phyloP scores from a whole-genome alignment of 2,113 vertebrate species.

The Apodemus sylvaticus region DNA sequence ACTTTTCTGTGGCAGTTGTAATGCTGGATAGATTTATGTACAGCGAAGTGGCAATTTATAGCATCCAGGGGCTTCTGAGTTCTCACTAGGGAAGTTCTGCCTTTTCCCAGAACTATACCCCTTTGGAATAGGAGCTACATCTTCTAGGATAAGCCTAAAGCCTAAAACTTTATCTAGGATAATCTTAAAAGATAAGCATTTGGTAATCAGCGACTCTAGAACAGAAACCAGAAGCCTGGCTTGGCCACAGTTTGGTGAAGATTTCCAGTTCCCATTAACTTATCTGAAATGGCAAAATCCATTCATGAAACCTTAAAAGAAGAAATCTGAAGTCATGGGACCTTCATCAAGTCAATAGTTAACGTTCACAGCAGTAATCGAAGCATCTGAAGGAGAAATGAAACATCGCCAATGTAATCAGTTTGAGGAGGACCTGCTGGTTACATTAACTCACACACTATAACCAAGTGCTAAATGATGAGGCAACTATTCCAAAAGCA shows the following conservation, averaged over 20 bases:
- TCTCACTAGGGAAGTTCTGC: not conserved
- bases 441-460: not conserved
- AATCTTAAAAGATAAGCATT: not conserved
- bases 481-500: not conserved
- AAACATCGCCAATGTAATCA: not conserved
- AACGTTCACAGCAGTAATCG: not conserved
- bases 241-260: not conserved
- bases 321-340: not conserved
- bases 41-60: not conserved
- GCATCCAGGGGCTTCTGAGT: not conserved
- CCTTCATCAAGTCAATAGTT: not conserved
- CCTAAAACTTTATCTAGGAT: not conserved
- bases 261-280: not conserved
- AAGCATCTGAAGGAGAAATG: not conserved
- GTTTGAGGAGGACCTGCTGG: too few species aligned
- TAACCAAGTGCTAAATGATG: not conserved
- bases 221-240: not conserved
- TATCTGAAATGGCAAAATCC: not conserved
- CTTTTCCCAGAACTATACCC: not conserved
- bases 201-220: not conserved
- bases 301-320: not conserved
- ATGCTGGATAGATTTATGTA: not conserved
- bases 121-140: not conserved
- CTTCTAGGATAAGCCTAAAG: not conserved
- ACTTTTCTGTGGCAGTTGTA: not conserved